Conservation (phyloP, 2,888 invertebrate genomes). For the Torymus aiolomorphi region DNA sequence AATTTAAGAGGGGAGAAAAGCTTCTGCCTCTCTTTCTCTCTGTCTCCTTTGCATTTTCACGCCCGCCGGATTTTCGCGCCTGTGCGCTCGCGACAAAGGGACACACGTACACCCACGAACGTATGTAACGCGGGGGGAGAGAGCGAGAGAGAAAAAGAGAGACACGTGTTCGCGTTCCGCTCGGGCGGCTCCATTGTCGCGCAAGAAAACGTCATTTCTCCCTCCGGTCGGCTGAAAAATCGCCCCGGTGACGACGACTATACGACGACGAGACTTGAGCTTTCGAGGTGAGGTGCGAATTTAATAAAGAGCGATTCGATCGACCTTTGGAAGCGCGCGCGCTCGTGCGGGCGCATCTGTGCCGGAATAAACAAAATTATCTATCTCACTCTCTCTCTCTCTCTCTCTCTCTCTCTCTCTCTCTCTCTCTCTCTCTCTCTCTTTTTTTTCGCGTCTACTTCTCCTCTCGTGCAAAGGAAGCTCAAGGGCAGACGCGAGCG, state of each 20-base stretch:
- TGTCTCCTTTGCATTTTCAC: constrained; percentile 22
- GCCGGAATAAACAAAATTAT: too few species aligned
- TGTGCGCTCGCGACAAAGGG: background rate
- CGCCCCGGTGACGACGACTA: background rate
- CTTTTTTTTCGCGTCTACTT: too few species aligned
- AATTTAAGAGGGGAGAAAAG: constrained; percentile 24
- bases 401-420: too few species aligned
- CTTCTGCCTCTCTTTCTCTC: too few species aligned
- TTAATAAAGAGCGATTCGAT: constrained; percentile 41
- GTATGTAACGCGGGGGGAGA: background rate
- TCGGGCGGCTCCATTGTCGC: constrained; percentile 23
- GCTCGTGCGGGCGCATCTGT: background rate
- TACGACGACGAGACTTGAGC: too few species aligned
- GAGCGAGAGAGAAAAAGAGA: background rate
- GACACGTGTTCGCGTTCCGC: background rate
- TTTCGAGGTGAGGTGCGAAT: constrained; percentile 13
- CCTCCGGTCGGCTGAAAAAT: constrained; percentile 17
- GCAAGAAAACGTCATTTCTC: background rate
- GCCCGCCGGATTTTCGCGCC: background rate
- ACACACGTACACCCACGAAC: background rate
- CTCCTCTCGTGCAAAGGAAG: too few species aligned
- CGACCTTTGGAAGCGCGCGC: background rate
- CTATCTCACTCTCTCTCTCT: too few species aligned
- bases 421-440: too few species aligned
- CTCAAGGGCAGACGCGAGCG: too few species aligned